Base-by-base conservation (phyloP, 1,140 invertebrate species). In the Stenopsyche tienmushanensis region DNA sequence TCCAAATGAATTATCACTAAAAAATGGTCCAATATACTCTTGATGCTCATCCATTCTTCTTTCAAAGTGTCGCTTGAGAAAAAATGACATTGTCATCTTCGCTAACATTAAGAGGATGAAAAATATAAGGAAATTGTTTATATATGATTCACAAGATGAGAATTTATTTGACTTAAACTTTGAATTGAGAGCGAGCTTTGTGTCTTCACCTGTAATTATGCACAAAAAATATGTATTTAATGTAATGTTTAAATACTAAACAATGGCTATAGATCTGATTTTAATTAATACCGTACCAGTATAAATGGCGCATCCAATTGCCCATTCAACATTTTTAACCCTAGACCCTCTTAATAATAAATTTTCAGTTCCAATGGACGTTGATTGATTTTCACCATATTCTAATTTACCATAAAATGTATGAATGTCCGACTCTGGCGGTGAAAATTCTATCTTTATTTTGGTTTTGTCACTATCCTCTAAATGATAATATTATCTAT, bases 161-260 rank as follows among this genome's bases (percentile, higher is more conserved):
- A 90, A 89, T 78, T 95, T 95, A 72, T 87, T 88, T 25, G 80
- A 80, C 5, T 86, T 85, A 58, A 87, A 83, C 73, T 89, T 90
- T 0, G 90, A 92, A 73, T 95, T 95, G 7, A 92, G 75, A 13
- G 90, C 90, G 70, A 95, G 78, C 77, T 94, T 94, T 0, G 92
- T 94, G 52, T 93, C 90, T 73, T 86, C 83, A 1, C 90, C 90
- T 81, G 52, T 17, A 45, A 53, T 26, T 53, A 24, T 24, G 20
- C 8, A 53, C 10, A 53, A 7, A 53, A 47, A 47, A 47, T 15
- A 9, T 8, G 5, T 34, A 5, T 5, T 34, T 34, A 34, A 34
- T 34, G 13, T 47, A 47, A 47, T 47, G 17, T 15, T 47, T 47
- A 18, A 47, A 47, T 53, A 53, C 5, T 53, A 53, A 41, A 34